These are phyloP conservation scores for Drosophila subpulchrella DNA, from an alignment of 1,140 invertebrate species.

Conservation along the genomic window DNA sequence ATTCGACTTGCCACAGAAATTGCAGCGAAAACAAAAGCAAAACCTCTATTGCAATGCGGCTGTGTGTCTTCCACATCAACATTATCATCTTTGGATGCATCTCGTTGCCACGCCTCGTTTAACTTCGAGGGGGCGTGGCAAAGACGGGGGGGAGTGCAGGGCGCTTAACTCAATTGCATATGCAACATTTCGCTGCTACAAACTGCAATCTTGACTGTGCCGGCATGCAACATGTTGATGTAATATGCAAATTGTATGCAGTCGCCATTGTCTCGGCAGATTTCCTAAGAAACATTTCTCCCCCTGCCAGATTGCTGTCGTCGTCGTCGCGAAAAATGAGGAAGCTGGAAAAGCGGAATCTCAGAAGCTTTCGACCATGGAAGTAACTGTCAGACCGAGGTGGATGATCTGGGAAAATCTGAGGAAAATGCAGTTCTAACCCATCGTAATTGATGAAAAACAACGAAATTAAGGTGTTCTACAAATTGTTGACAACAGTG, in stretches of 20 bases:
- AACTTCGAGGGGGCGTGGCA: constrained; percentile 20
- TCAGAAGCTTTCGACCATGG: constrained; percentile 16
- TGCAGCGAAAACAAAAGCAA: constrained; percentile 27
- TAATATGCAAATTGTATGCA: constrained; percentile 73
- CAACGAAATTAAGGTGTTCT: constrained; percentile 5
- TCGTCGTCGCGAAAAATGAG: constrained; percentile 37
- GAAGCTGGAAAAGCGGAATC: constrained; percentile 32
- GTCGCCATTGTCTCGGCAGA: constrained; percentile 62
- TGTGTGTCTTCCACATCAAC: constrained; percentile 34
- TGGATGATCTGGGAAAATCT: constrained; percentile 20
- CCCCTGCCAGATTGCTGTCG: constrained; percentile 20
- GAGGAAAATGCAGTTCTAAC: constrained; percentile 15
- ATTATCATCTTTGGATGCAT: constrained; percentile 10
- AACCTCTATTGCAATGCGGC: constrained; percentile 47
- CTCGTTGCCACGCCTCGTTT: constrained; percentile 63
- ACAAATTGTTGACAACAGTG: constrained; percentile 8
- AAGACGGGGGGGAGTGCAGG: background rate
- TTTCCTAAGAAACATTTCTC: constrained; percentile 63
- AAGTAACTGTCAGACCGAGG: constrained; percentile 13
- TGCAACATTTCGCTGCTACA: constrained; percentile 65
- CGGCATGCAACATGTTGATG: constrained; percentile 77
- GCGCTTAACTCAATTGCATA: constrained; percentile 70
- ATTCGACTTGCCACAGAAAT: constrained; percentile 36
- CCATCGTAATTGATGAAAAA: constrained; percentile 15
- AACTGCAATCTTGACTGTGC: constrained; percentile 47